These are phyloP conservation scores for Xiphorhynchus elegans DNA, from an alignment of 2,113 vertebrate species.

Conservation along the genomic window DNA sequence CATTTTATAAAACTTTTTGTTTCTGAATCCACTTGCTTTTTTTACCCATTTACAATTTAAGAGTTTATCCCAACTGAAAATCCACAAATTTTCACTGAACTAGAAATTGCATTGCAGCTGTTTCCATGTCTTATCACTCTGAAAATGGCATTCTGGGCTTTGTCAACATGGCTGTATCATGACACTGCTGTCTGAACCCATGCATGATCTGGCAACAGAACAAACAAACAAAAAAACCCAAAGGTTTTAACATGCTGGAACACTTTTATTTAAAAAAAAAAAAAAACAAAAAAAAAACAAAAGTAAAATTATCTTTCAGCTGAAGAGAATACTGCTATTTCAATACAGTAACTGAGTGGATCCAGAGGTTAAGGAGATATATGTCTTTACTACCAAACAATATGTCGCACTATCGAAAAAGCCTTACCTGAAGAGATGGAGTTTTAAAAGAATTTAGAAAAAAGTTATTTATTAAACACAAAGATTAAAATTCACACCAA, in stretches of 20 bases:
- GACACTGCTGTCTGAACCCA: neutral
- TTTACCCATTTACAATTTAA: neutral
- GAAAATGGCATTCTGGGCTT: neutral
- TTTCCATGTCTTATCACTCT: neutral
- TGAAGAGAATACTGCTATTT: neutral
- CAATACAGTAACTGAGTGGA: neutral
- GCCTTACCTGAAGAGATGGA: neutral
- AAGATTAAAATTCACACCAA: neutral
- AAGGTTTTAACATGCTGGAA: neutral
- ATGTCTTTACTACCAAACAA: neutral
- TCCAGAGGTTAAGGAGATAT: neutral
- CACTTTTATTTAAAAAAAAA: too few relatives aligned
- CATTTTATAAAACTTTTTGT: neutral
- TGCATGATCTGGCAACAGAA: neutral
- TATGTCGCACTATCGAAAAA: neutral
- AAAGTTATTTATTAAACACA: neutral
- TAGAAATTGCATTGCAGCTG: neutral
- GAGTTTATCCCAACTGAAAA: neutral
- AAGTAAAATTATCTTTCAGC: neutral
- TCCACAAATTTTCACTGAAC: neutral
- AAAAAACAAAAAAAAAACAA: neutral
- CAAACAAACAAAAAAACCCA: neutral
- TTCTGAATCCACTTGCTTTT: neutral
- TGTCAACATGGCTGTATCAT: rapidly evolving
- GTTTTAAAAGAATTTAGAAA: neutral